These are phyloP conservation scores for Fissipunctia ypsillon DNA, from an alignment of 2,888 invertebrate species.

Conservation along the genomic window DNA sequence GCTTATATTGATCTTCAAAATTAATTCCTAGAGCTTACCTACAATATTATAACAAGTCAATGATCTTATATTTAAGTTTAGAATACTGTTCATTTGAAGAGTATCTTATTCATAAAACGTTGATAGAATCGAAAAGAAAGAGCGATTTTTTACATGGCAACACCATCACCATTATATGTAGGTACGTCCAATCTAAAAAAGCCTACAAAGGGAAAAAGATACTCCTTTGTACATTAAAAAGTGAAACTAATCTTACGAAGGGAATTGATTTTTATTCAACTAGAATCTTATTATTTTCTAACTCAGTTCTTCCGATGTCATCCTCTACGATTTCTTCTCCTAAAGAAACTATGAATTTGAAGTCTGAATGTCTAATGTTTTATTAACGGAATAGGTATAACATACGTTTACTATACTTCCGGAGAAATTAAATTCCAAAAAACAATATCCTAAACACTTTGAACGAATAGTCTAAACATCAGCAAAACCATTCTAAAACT, in stretches of 20 bases:
- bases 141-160: slow-evolving; percentile 63
- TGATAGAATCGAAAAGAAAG: slow-evolving; percentile 52
- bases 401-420: neutral
- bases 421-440: neutral
- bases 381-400: neutral
- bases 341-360: neutral
- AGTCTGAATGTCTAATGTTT: neutral
- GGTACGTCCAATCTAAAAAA: slow-evolving; percentile 35
- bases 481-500: neutral
- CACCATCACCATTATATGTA: slow-evolving; percentile 68
- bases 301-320: slow-evolving; percentile 37
- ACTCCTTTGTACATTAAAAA: slow-evolving; percentile 78
- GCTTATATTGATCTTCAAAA: slow-evolving; percentile 69
- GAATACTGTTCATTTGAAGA: slow-evolving; percentile 74
- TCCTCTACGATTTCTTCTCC: neutral
- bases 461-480: neutral
- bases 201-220: slow-evolving; percentile 78
- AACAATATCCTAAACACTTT: neutral
- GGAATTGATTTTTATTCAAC: slow-evolving; percentile 4
- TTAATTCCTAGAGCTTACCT: slow-evolving; percentile 72
- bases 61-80: slow-evolving; percentile 64
- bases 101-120: slow-evolving; percentile 76
- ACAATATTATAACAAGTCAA: slow-evolving; percentile 71
- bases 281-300: slow-evolving; percentile 17
- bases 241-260: slow-evolving; percentile 73